Evolutionary conservation across 2,888 invertebrate species (phyloP), one percentile per base, ranked within the genome.

Genomic region (Ganaspis brasiliensis): DNA sequence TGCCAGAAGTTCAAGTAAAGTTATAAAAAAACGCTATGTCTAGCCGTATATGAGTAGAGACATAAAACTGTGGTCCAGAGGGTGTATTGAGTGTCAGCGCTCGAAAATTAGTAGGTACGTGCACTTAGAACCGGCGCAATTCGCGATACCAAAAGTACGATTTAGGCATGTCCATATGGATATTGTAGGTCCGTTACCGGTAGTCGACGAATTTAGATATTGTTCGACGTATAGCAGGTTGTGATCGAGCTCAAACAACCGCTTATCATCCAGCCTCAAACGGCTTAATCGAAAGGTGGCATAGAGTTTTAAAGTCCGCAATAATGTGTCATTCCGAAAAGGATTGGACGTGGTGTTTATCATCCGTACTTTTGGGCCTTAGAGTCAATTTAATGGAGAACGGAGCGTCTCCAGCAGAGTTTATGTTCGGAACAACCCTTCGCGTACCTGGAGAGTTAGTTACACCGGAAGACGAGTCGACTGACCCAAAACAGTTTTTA

Each of bases 151-250:
- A 19, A 57, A 3, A 40, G 55, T 9, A 9, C 19, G 24, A n/a
- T 75, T 26, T 40, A 70, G 35, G 1, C 37, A 56, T 24, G 55
- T 37, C 5, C 56, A 16, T 10, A 12, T 37, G 55, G 37, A 55
- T 24, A 56, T 70, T 6, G 70, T 61, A 12, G 61, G 73, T 4
- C 61, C 73, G 8, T 26, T 73, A 8, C 83, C 85, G 8, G 16
- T 72, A 2, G 76, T 77, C 4, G 26, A 80, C 14, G 85, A 80
- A 19, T 85, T 78, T 74, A 67, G 79, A 1, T 90, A 89, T 77
- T 82, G 82, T 21, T 81, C 89, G 1, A 89, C 88, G n/a, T n/a
- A n/a, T n/a, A n/a, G n/a, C n/a, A n/a, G 31, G 31, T 31, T 4
- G 31, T 31, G 6, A 31, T 31, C 2, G 31, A 31, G 31, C 31